phyloP scores from a whole-genome alignment of 2,797 vertebrate species.

The Phalanger gymnotis region DNA sequence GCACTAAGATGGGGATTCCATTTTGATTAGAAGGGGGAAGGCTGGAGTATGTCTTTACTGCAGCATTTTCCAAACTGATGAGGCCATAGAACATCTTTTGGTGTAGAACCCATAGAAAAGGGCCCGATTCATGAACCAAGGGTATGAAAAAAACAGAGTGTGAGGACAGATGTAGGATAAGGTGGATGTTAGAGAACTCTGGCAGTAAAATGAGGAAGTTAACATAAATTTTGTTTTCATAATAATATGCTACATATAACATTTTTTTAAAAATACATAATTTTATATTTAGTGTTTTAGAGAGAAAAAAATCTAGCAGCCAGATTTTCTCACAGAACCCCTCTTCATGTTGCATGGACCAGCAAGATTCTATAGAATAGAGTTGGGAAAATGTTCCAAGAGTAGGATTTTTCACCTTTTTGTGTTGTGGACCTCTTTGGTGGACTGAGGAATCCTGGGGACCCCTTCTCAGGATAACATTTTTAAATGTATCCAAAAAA shows the following conservation, averaged over 20 bases:
- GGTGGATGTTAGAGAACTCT: background rate
- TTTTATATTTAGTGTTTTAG: background rate
- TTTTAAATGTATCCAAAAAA: background rate
- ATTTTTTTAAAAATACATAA: background rate
- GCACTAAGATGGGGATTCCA: background rate
- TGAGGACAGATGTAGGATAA: background rate
- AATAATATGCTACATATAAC: background rate
- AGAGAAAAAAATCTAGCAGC: background rate
- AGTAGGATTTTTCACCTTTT: background rate
- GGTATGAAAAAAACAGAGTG: background rate
- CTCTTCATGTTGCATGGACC: background rate
- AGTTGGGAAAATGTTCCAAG: background rate
- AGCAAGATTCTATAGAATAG: background rate
- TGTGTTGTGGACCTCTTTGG: background rate
- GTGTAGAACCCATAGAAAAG: background rate
- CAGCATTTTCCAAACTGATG: background rate
- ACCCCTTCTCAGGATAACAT: background rate
- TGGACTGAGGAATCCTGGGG: background rate
- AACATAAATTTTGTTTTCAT: background rate
- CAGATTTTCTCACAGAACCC: background rate
- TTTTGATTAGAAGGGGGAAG: background rate
- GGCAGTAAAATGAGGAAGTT: background rate
- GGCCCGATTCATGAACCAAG: background rate
- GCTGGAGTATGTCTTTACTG: background rate
- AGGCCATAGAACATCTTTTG: background rate